Percentiles rank a stretch among this genome's conserved stretches.
Evolutionary conservation across 2,888 invertebrate genomes (phyloP).

Genomic region (Noctua comes): DNA sequence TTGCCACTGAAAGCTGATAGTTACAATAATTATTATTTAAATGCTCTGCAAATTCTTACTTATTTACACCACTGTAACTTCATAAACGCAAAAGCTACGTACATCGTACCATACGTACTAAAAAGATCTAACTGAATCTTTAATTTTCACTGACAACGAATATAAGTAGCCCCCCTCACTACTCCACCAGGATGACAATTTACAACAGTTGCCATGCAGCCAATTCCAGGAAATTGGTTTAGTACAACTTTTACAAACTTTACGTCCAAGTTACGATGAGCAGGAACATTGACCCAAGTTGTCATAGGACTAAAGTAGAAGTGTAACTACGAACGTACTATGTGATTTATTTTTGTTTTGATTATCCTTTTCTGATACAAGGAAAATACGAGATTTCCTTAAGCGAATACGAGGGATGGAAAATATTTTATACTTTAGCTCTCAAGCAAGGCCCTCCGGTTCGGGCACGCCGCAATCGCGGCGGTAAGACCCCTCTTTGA

Average conservation of each 20-base stretch:
- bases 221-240: constrained; percentile 40
- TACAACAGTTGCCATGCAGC: background rate
- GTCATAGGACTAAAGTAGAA: background rate
- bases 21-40: no score
- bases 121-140: background rate
- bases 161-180: background rate
- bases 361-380: background rate
- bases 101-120: no score
- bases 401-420: no score
- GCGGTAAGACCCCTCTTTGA: no score
- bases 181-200: constrained; percentile 5
- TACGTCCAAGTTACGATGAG: background rate
- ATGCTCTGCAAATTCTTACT: no score
- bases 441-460: no score
- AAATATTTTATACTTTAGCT: no score
- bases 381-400: background rate
- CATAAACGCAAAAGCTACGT: background rate
- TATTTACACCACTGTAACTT: background rate
- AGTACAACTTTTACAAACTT: constrained; percentile 35
- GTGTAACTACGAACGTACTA: background rate
- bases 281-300: background rate
- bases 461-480: no score
- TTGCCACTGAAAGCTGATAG: background rate
- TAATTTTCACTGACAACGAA: background rate
- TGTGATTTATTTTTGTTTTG: background rate